These are phyloP conservation scores for Leucoraja erinaceus DNA, from an alignment of 2,113 vertebrate genomes.

Conservation along the genomic window DNA sequence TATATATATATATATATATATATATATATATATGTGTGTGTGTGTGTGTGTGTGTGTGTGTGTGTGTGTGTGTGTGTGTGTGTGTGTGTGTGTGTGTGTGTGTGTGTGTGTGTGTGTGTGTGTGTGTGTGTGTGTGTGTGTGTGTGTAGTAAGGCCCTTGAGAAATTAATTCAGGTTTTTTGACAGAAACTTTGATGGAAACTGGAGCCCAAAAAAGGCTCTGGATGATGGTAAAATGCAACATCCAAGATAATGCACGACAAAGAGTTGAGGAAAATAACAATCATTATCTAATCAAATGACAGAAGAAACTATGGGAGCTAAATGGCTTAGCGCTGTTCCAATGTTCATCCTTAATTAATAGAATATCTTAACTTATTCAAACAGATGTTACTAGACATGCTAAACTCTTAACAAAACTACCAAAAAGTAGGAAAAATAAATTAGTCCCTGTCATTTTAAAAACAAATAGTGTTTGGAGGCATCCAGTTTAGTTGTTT, in stretches of 20 bases:
- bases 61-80: no score
- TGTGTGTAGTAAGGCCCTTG: not conserved
- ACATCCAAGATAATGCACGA: not conserved
- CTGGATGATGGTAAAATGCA: not conserved
- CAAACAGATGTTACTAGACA: not conserved
- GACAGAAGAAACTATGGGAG: not conserved
- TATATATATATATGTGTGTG: no score
- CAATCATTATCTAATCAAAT: not conserved
- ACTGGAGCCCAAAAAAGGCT: no score
- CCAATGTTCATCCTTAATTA: not conserved
- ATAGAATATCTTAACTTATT: not conserved
- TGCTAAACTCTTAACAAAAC: not conserved
- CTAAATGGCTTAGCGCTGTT: not conserved
- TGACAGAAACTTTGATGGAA: not conserved
- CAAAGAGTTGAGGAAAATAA: not conserved
- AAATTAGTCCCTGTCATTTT: not conserved
- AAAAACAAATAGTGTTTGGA: not conserved
- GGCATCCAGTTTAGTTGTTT: not conserved
- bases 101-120: no score
- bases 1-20: no score
- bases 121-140: no score
- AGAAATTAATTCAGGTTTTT: not conserved
- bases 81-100: no score
- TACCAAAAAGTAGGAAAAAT: not conserved
- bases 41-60: no score